Conservation (phyloP, 2,797 vertebrate genomes). For the Ambastaia sidthimunki region DNA sequence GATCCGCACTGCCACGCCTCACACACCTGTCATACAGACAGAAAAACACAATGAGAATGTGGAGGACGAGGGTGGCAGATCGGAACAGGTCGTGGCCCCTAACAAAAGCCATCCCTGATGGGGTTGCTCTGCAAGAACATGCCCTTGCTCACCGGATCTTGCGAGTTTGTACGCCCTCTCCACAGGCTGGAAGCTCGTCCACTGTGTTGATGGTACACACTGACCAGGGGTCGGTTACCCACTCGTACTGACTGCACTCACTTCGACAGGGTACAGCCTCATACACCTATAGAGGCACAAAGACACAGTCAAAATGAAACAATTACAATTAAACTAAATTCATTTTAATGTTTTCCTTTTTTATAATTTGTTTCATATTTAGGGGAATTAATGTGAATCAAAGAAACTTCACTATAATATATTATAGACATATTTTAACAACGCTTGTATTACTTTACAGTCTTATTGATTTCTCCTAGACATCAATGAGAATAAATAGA, state of each 20-base stretch:
- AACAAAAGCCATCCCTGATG: constrained; percentile 36
- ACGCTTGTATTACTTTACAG: too few relatives aligned
- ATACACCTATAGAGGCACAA: constrained; percentile 81
- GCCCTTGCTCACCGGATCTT: constrained; percentile 85
- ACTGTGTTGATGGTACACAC: constrained; percentile 89
- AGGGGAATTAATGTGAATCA: neutral
- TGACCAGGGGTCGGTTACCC: constrained; percentile 90
- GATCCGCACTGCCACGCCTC: constrained; percentile 68
- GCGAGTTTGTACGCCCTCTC: constrained; percentile 90
- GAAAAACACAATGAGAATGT: constrained; percentile 31
- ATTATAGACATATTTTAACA: neutral
- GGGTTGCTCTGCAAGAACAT: constrained; percentile 48
- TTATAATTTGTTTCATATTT: neutral
- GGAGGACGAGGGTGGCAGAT: constrained; percentile 21
- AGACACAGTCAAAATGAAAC: constrained; percentile 5
- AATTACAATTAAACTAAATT: neutral
- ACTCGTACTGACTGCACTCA: constrained; percentile 86
- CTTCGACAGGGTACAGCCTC: constrained; percentile 88
- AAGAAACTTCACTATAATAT: neutral
- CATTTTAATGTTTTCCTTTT: neutral
- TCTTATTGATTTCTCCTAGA: too few relatives aligned
- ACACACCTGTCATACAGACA: constrained; percentile 83
- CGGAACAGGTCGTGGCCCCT: neutral
- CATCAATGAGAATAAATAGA: too few relatives aligned
- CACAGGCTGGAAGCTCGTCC: constrained; percentile 85